These are phyloP conservation scores for Tuberolachnus salignus DNA, from an alignment of 2,888 invertebrate species.

Conservation along the genomic window DNA sequence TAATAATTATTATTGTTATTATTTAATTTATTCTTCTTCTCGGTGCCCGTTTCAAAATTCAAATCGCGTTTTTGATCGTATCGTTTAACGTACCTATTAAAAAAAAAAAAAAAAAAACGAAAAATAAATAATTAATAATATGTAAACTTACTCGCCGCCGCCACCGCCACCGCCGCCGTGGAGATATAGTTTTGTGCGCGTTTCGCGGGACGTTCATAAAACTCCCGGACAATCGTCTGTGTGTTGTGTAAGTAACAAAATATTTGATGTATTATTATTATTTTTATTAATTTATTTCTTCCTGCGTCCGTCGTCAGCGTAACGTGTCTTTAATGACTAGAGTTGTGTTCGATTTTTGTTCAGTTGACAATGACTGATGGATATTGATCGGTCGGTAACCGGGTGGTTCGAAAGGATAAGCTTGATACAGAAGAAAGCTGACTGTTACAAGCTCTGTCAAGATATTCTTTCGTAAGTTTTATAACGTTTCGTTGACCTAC, in stretches of 20 bases:
- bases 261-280: not conserved
- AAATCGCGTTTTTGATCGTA: slow-evolving; percentile 34
- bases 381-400: slow-evolving; percentile 46
- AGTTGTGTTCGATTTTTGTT: slow-evolving; percentile 7
- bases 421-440: slow-evolving; percentile 53
- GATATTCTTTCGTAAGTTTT: slow-evolving; percentile 50
- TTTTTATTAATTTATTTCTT: not conserved
- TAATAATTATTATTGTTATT: not conserved
- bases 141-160: slow-evolving; percentile 13
- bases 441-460: slow-evolving; percentile 45
- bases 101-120: slow-evolving; percentile 17
- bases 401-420: slow-evolving; percentile 51
- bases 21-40: slow-evolving; percentile 6
- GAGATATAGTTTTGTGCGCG: not conserved
- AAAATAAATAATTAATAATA: no score
- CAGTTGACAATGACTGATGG: slow-evolving; percentile 50
- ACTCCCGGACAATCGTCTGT: not conserved
- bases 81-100: not conserved
- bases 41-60: slow-evolving; percentile 39
- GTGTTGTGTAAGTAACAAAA: slow-evolving; percentile 5
- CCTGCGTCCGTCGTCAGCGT: no score
- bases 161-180: not conserved
- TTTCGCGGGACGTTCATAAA: not conserved
- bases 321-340: no score
- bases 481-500: no score